Conservation (phyloP, 1,140 invertebrate genomes). For the Odontomachus brunneus region DNA sequence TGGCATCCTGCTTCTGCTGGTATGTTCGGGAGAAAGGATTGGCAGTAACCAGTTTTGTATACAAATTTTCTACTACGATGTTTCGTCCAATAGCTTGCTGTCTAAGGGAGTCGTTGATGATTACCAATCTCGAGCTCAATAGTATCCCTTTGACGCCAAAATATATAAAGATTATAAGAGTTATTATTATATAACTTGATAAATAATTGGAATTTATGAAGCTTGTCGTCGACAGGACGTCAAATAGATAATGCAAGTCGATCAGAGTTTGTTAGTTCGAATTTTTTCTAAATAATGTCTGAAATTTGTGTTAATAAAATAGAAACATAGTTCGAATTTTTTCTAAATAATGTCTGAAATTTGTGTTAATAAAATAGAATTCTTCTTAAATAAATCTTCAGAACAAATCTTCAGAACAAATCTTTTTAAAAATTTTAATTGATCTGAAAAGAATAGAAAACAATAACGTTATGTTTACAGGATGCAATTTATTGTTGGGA, state of each 20-base stretch:
- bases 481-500: constrained; percentile 64
- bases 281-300: not conserved
- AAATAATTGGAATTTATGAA: constrained; percentile 60
- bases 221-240: constrained; percentile 62
- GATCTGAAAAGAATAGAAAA: not conserved
- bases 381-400: not conserved
- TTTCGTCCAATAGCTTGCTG: constrained; percentile 68
- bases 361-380: too few species aligned
- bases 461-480: constrained; percentile 42
- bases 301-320: too few species aligned
- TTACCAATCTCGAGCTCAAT: constrained; percentile 66
- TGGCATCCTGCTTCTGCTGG: constrained; percentile 51
- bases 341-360: not conserved
- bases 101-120: constrained; percentile 48
- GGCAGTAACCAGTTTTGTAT: constrained; percentile 62
- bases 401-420: too few species aligned
- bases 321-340: not conserved
- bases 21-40: constrained; percentile 52
- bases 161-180: constrained; percentile 67
- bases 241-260: constrained; percentile 68
- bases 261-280: not conserved
- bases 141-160: constrained; percentile 66
- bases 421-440: not conserved
- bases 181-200: constrained; percentile 59
- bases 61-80: constrained; percentile 71